Base-by-base conservation (phyloP, 2,113 vertebrate genomes). In the Tupaia tana region DNA sequence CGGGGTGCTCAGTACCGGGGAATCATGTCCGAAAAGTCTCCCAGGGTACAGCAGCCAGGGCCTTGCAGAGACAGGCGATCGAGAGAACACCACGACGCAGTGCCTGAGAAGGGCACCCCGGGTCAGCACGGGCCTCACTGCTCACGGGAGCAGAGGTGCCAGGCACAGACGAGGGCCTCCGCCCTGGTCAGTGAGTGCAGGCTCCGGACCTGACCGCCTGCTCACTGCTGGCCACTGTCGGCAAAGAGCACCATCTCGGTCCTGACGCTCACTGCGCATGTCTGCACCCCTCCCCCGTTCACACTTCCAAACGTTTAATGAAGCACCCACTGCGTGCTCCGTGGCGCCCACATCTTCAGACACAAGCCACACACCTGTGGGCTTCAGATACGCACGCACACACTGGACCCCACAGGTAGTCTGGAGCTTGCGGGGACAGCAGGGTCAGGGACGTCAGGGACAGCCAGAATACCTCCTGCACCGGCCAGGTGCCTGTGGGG, bases 181-280 rank as follows among this genome's bases (percentile, higher is more conserved):
- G 22, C 11, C 73, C 63, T 6, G 14, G 13, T 6, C 10, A 8
- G 2, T 59, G 14, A 14, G 27, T 56, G 1, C 0, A 7, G 2
- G 0, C 3, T 18, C 12, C 6, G 43, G 78, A 77, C 54, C 8
- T 4, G 1, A 25, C 22, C 3, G 5, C 3, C 0, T 10, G 18
- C 52, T 18, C 15, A 18, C 52, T 8, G 25, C 25, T 29, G 56
- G 29, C 16, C 6, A 9, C 34, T 24, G 0, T 22, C 20, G 16
- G 9, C 43, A 14, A 18, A 74, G 24, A 20, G 71, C 61, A 13
- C 43, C 3, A 5, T 43, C 43, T 43, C 43, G 43, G 43, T 43
- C 3, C 43, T 43, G 59, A 25, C 18, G 1, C 13, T 16, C 19
- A 5, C 6, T 31, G 73, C 73, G 85, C 27, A 3, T 43, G 43